Conservation (phyloP, 2,113 vertebrate species). For the Pycnonotus jocosus region DNA sequence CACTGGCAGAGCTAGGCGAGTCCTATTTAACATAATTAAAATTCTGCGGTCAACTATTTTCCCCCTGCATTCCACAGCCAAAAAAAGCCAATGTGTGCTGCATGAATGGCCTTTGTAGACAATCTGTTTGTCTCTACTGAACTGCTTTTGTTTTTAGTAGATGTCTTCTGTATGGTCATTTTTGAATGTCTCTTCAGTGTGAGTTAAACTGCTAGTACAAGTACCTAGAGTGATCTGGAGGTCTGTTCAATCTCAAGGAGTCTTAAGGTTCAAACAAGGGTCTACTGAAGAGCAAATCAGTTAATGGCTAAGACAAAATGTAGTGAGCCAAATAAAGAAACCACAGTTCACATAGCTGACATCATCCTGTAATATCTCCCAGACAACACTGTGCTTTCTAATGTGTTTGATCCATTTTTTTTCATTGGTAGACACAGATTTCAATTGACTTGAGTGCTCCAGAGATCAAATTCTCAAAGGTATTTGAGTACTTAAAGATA, state of each 20-base stretch:
- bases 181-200: conserved; percentile 70
- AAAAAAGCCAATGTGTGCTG: conserved; percentile 30
- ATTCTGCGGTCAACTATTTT: conserved; percentile 42
- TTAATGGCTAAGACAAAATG: conserved; percentile 69
- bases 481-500: background rate
- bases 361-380: conserved; percentile 71
- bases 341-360: conserved; percentile 71
- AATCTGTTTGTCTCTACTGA: conserved; percentile 63
- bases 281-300: conserved; percentile 64
- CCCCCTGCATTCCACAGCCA: conserved; percentile 1
- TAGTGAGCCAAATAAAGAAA: conserved; percentile 72
- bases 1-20: conserved; percentile 3
- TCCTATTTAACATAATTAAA: conserved; percentile 66
- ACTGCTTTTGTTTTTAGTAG: conserved; percentile 62
- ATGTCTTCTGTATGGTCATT: conserved; percentile 48
- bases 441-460: conserved; percentile 46
- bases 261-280: conserved; percentile 64
- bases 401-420: conserved; percentile 39
- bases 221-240: conserved; percentile 66
- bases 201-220: conserved; percentile 60
- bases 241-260: conserved; percentile 73
- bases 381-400: conserved; percentile 64
- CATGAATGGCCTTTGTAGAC: conserved; percentile 52
- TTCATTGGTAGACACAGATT: conserved; percentile 40
- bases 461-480: conserved; percentile 23